A percentile compares a stretch with the other conserved stretches of the same genome.
Evolutionary conservation across 2,888 invertebrate species (phyloP).

Genomic region (Corbicula japonica): DNA sequence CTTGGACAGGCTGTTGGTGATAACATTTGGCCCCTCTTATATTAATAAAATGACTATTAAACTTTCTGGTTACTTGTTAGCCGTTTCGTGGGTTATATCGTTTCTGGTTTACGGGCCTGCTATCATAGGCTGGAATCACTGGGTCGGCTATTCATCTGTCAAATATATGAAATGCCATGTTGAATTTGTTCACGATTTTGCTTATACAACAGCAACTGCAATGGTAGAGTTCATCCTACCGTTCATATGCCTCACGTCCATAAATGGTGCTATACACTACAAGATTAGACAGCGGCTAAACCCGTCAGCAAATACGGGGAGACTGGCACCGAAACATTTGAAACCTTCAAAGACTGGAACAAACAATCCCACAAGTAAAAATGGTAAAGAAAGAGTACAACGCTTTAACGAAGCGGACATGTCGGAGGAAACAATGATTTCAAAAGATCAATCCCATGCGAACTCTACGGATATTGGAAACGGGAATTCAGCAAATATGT

Average conservation of each 20-base stretch:
- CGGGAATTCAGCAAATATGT: neutral
- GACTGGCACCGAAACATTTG: no score
- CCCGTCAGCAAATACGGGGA: no score
- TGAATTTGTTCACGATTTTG: conserved; percentile 66
- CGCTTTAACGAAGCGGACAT: no score
- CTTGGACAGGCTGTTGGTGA: conserved; percentile 69
- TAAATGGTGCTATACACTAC: conserved; percentile 69
- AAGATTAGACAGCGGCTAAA: conserved; percentile 68
- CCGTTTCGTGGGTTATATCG: conserved; percentile 67
- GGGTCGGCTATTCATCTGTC: conserved; percentile 62
- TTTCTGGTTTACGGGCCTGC: conserved; percentile 71
- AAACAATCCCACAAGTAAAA: neutral
- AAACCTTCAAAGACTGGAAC: neutral
- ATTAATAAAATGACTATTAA: conserved; percentile 57
- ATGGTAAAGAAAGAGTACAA: neutral
- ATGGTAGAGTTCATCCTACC: conserved; percentile 73
- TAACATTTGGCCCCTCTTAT: conserved; percentile 68
- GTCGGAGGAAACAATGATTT: no score
- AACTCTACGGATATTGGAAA: no score
- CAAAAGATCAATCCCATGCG: no score
- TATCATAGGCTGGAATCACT: conserved; percentile 73
- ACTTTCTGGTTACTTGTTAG: conserved; percentile 53
- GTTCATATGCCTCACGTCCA: conserved; percentile 53
- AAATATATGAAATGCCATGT: conserved; percentile 71
- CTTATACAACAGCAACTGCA: conserved; percentile 66